phyloP scores from a whole-genome alignment of 2,113 vertebrate species.

The Leptobrachium ailaonicum region DNA sequence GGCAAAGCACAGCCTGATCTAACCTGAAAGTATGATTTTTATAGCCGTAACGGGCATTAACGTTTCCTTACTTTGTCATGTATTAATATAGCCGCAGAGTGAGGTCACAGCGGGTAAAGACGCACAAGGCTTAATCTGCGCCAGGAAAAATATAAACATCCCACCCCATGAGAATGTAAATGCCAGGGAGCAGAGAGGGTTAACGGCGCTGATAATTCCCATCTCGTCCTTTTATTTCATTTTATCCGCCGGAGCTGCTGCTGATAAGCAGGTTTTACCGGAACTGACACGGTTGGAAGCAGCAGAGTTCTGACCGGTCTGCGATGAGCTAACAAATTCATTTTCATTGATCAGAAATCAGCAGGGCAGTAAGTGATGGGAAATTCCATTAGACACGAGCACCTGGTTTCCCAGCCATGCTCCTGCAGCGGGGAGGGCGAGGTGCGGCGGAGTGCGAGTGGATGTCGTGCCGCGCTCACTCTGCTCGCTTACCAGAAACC shows the following conservation, averaged over 20 bases:
- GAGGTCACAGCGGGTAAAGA: too few relatives aligned
- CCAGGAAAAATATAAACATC: too few relatives aligned
- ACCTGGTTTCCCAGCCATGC: constrained; percentile 56
- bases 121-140: too few relatives aligned
- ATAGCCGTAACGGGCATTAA: too few relatives aligned
- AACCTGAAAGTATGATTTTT: too few relatives aligned
- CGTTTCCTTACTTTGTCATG: too few relatives aligned
- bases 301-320: constrained; percentile 72
- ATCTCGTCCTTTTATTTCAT: constrained; percentile 81
- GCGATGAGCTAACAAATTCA: constrained; percentile 83
- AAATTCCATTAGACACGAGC: constrained; percentile 77
- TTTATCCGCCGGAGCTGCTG: constrained; percentile 73
- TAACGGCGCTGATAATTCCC: constrained; percentile 72
- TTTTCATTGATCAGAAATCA: constrained; percentile 88
- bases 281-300: constrained; percentile 81
- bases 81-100: too few relatives aligned
- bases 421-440: constrained; percentile 41
- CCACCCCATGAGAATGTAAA: too few relatives aligned
- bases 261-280: constrained; percentile 82
- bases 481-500: constrained; percentile 24
- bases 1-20: too few relatives aligned
- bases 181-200: constrained; percentile 66
- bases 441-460: constrained; percentile 32
- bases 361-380: constrained; percentile 82
- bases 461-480: constrained; percentile 31